phyloP scores from a whole-genome alignment of 1,140 invertebrate genomes.

The Alviniconcha marisindica region DNA sequence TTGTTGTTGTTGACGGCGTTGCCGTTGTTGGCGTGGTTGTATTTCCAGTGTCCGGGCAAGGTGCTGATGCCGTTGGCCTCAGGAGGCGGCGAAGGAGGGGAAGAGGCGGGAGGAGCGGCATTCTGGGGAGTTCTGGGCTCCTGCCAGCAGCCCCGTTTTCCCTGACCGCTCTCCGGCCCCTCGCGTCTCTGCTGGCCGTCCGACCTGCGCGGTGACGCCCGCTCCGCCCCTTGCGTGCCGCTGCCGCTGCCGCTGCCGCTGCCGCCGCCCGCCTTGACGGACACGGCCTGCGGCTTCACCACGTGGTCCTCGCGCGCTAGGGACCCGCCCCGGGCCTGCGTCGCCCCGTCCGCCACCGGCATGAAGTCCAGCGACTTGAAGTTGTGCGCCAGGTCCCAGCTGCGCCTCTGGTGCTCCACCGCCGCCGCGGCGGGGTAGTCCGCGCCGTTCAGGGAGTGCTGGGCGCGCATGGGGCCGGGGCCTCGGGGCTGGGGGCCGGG shows the following conservation, averaged over 20 bases:
- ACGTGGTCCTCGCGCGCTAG: neutral
- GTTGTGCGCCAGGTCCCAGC: conserved; percentile 32
- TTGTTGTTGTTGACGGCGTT: neutral
- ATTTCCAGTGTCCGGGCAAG: conserved; percentile 42
- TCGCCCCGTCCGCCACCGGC: neutral
- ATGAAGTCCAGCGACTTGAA: conserved; percentile 33
- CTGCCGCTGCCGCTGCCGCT: neutral
- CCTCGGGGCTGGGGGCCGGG: neutral
- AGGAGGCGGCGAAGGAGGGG: too few species aligned
- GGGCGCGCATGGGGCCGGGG: neutral
- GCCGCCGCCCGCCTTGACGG: neutral
- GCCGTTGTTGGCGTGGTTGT: neutral
- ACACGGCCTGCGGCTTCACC: conserved; percentile 17
- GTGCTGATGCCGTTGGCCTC: conserved; percentile 18
- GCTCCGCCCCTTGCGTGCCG: neutral
- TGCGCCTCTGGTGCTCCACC: conserved; percentile 29
- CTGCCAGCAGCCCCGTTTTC: neutral
- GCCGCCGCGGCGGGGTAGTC: neutral
- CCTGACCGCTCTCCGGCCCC: neutral
- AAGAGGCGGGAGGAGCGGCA: too few species aligned
- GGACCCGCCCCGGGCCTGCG: neutral
- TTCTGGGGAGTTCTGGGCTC: neutral
- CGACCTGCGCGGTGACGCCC: neutral
- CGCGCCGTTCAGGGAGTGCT: neutral
- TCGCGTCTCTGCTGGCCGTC: neutral